Evolutionary conservation across 2,888 invertebrate species (phyloP), one percentile per base, ranked within the genome.

Genomic region (Rhingia rostrata): DNA sequence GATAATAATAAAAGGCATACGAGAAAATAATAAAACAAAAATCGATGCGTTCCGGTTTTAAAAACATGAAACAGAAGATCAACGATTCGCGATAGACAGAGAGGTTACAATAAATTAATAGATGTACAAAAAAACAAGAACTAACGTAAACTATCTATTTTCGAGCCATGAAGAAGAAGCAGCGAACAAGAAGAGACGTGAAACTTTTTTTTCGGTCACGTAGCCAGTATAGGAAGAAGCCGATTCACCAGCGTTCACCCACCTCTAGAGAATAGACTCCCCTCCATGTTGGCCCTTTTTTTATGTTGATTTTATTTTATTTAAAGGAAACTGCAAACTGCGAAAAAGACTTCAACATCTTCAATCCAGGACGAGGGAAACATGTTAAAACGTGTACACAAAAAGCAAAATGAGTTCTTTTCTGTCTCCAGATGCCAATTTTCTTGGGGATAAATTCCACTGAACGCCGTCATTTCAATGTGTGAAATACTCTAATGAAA

Each of bases 1-100:
- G 61, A 69, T 80, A 83, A 83, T 85, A 80, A 79, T 81, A 86
- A 86, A 81, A 85, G 77, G 63, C 72, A 80, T 66, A 75, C 51
- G 63, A 61, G 33, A 78, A 74, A 63, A 78, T 54, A 73, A 82
- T 75, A 67, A 85, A 87, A 83, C 66, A 86, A 87, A 87, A 87
- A 86, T 87, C 87, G 82, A 86, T 87, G 87, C 87, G 87, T 87
- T 87, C 87, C 86, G 87, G 86, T 87, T 87, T 85, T 63, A 69
- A 74, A 82, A 86, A 67, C 53, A 77, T 35, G 66, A 81, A 81
- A 77, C 56, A 66, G 79, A 66, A 64, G 56, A 60, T 39, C 22
- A 41, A 41, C 49, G n/a, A 69, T 58, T 69, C 37, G 73, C 53
- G 49, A 43, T 30, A 64, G 58, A 72, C 22, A 77, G 77, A 80